Percentiles rank a stretch among this genome's conserved stretches.
These are phyloP conservation scores for Rhynchonycteris naso DNA, from an alignment of 2,797 vertebrate genomes.

Conservation along the genomic window DNA sequence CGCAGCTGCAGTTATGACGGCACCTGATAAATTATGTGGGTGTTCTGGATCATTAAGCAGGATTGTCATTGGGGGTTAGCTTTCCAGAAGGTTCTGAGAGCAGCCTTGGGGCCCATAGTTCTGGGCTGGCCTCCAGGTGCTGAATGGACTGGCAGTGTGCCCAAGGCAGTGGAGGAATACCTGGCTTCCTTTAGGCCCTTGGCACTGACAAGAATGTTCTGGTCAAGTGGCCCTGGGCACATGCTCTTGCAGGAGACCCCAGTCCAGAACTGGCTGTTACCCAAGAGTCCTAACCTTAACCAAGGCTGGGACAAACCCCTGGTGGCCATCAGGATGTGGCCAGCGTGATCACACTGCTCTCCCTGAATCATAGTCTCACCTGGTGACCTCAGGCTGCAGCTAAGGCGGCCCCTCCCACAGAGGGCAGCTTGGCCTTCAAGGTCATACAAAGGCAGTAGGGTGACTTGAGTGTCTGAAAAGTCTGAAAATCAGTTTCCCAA, in stretches of 20 bases:
- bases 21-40: neutral
- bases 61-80: neutral
- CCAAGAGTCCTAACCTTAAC: neutral
- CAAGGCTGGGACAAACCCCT: neutral
- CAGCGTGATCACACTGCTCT: neutral
- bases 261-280: neutral
- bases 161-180: neutral
- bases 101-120: neutral
- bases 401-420: too few species aligned
- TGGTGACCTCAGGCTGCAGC: neutral
- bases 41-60: neutral
- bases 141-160: neutral
- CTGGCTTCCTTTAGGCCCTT: neutral
- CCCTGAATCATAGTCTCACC: neutral
- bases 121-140: conserved; percentile 21
- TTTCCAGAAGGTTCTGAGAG: conserved; percentile 24
- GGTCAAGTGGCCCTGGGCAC: neutral
- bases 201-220: neutral
- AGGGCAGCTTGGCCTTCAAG: fast-evolving
- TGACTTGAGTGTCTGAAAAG: neutral
- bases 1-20: fast-evolving
- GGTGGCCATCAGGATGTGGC: neutral
- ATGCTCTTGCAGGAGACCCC: fast-evolving
- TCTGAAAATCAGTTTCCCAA: neutral
- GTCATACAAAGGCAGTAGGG: neutral